Evolutionary conservation across 2,888 invertebrate genomes (phyloP), one percentile per base, ranked within the genome.

Genomic region (Protodeltote pygarga): DNA sequence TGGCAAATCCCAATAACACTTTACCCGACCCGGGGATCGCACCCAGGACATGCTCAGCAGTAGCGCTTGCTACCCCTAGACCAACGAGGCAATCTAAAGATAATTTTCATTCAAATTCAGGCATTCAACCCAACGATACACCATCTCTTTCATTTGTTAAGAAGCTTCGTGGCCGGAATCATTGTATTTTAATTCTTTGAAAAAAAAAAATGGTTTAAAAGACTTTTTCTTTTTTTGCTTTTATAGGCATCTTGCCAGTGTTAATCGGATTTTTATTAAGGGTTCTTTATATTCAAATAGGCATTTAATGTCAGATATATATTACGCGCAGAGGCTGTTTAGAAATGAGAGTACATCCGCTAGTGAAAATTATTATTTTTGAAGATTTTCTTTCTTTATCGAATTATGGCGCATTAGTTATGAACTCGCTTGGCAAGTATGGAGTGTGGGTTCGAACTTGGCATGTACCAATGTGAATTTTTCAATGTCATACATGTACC

Each of bases 141-240:
- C 58, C 48, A 25, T 41, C 23, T 55, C 34, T 29, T 63, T 57
- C 35, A 57, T 67, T 50, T 25, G 21, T 23, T 34, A 62, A 61
- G 63, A 47, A 34, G 37, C 19, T 9, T 4, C 11, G 46, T 23
- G 28, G 29, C 29, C 10, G 19, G 29, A 29, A 35, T 41, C 50
- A 33, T 50, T 50, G 44, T 63, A 35, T 42, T 57, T 62, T 50
- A 50, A 63, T 46, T 46, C 58, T 40, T 40, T 15, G 4, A 29
- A 20, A 38, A 46, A 61, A n/a, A n/a, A 50, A 40, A 31, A 14
- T 14, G 31, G 28, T 42, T 50, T 41, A 31, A 14, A n/a, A 5
- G 28, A 28, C 31, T 33, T 31, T 44, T 27, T 23, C 16, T 24
- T 23, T 23, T 38, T 27, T 21, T 13, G 28, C 23, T 45, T 49